phyloP scores from a whole-genome alignment of 2,113 vertebrate genomes.

The Ailuropoda melanoleuca region DNA sequence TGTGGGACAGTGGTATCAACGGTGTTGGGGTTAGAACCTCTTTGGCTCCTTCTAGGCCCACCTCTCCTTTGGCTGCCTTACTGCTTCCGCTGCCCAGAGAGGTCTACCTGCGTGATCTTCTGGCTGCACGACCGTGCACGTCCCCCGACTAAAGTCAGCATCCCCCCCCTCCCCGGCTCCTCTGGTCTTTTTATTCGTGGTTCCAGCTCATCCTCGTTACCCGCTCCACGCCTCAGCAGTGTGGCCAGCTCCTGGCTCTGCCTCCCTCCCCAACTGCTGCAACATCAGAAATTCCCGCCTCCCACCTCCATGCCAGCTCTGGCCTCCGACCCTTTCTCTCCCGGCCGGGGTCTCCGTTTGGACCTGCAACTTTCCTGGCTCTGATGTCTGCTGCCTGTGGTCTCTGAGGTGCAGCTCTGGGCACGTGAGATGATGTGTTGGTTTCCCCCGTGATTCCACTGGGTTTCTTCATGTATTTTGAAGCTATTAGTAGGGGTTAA shows the following conservation, averaged over 20 bases:
- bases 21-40: not conserved
- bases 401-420: not conserved
- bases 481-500: not conserved
- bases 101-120: not conserved
- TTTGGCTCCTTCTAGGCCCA: not conserved
- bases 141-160: not conserved
- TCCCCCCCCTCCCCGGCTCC: not conserved
- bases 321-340: not conserved
- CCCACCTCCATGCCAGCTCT: fast-evolving
- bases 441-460: not conserved
- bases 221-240: not conserved
- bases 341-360: not conserved
- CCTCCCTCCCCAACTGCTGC: not conserved
- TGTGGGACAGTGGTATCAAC: fast-evolving
- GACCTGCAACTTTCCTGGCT: not conserved
- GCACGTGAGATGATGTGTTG: not conserved
- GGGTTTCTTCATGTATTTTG: not conserved
- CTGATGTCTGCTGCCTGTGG: not conserved
- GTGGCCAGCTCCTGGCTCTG: not conserved
- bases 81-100: not conserved
- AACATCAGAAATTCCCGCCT: fast-evolving
- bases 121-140: not conserved
- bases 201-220: not conserved
- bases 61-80: not conserved
- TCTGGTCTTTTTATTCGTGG: no score